Conservation (phyloP, 2,113 vertebrate species). For the Hylia prasina region DNA sequence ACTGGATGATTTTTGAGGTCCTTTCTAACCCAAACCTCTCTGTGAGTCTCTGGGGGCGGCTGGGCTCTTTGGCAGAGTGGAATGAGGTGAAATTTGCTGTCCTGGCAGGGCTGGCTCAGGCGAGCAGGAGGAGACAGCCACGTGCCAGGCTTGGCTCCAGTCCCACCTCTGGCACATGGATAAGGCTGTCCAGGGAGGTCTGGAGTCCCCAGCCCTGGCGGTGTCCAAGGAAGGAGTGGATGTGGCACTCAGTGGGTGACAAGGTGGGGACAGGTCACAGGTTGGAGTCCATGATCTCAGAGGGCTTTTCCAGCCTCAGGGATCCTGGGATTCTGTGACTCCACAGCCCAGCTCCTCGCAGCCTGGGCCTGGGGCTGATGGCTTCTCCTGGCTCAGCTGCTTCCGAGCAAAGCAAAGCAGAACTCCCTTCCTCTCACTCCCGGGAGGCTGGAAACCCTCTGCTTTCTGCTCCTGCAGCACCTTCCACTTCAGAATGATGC, state of each 20-base stretch:
- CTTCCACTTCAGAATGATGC: not conserved
- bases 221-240: not conserved
- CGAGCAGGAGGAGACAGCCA: not conserved
- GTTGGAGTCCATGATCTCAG: not conserved
- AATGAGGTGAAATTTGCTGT: not conserved
- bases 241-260: not conserved
- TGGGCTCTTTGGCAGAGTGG: not conserved
- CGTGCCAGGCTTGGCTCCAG: not conserved
- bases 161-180: not conserved
- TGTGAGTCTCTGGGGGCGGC: not conserved
- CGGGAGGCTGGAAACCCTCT: not conserved
- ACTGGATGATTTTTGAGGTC: not conserved
- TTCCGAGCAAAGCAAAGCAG: not conserved
- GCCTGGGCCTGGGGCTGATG: not conserved
- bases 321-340: not conserved
- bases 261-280: not conserved
- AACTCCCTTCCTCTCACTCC: not conserved
- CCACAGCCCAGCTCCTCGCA: not conserved
- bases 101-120: not conserved
- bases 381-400: not conserved
- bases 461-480: not conserved
- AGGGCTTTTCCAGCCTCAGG: not conserved
- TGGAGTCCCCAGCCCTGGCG: not conserved
- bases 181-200: not conserved
- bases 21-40: not conserved